Evolutionary conservation across 2,888 invertebrate species (phyloP), one percentile per base, ranked within the genome.

Genomic region (Pardosa pseudoannulata): DNA sequence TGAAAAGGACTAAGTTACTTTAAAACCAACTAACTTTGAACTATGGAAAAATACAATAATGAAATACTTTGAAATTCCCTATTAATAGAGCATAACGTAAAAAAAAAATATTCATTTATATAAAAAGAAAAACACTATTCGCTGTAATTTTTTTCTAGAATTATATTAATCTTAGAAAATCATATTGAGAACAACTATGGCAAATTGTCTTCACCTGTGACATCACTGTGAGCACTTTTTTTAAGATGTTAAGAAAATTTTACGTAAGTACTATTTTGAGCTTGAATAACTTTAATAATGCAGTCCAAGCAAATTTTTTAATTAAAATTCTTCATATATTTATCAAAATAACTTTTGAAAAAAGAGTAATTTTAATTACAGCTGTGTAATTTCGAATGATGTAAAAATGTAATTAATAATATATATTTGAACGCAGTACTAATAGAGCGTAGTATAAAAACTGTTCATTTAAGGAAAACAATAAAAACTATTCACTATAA

Each of bases 391-490:
- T 56, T 56, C 56, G 13, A 56, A 56, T 56, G 56, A 56, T 56
- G 56, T 56, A 56, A 56, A 56, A 56, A 56, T 56, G 23, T 56
- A 56, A 56, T 56, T 23, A 56, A 56, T 19, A 56, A n/a, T 23
- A 56, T 56, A 56, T 56, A 23, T 56, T 56, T 56, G 56, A 56
- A 56, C 56, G n/a, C 56, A 1, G 56, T 23, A 56, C 2, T 46
- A 56, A 56, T 56, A 56, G 3, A 56, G 56, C 56, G 56, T 23
- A 56, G 67, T 19, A 67, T 67, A 32, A 67, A 36, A 67, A 32
- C 23, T 67, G 67, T 32, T 67, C 67, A 67, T 56, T 56, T 56
- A 56, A 6, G 67, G 32, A 67, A 67, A 36, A n/a, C n/a, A 67
- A 32, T 9, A 31, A 36, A 36, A 36, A 36, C 32, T 67, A 19